These are phyloP conservation scores for Euura lappo DNA, from an alignment of 1,140 invertebrate species.

Conservation along the genomic window DNA sequence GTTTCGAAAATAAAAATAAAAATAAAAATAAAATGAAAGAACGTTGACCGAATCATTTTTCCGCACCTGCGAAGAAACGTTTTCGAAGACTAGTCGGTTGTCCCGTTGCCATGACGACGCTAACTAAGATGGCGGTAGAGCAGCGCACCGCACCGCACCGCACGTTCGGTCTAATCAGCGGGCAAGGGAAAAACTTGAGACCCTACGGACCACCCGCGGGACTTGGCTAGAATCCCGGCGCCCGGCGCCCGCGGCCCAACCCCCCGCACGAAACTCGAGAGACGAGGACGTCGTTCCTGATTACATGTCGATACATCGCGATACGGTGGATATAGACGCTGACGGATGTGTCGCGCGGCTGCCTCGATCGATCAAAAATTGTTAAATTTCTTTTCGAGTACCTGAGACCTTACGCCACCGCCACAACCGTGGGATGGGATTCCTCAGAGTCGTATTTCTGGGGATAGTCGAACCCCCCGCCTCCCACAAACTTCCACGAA, in stretches of 20 bases:
- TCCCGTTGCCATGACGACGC: background rate
- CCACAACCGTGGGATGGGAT: background rate
- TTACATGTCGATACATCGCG: no score
- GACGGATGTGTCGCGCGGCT: no score
- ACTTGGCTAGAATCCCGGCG: background rate
- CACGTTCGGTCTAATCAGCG: constrained; percentile 3
- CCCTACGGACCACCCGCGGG: constrained; percentile 1
- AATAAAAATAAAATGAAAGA: no score
- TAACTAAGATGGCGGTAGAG: background rate
- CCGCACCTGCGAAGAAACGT: background rate
- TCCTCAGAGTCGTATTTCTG: background rate
- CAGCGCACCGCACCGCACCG: background rate
- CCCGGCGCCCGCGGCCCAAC: no score
- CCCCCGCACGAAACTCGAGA: no score
- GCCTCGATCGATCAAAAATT: no score
- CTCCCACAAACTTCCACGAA: background rate
- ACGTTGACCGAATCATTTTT: no score
- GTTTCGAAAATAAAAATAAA: no score
- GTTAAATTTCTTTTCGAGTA: no score
- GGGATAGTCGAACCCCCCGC: background rate
- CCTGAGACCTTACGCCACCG: background rate
- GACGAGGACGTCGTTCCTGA: no score
- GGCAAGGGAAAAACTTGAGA: background rate
- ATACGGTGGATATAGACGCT: no score
- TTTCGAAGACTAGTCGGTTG: background rate